Conservation (phyloP, 2,797 vertebrate genomes). For the Xiphorhynchus erythropygius region DNA sequence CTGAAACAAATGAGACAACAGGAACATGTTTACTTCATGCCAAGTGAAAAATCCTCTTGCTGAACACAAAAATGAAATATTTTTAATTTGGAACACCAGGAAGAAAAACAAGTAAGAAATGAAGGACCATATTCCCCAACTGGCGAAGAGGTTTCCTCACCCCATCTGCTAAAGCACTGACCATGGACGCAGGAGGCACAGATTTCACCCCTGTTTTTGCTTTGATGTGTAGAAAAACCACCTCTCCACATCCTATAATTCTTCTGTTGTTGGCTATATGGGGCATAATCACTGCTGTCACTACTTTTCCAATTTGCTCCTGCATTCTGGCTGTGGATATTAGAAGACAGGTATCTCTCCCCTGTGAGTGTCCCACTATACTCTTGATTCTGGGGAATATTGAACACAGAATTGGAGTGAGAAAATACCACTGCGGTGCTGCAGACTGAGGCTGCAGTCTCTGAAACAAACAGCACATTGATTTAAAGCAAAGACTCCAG, state of each 20-base stretch:
- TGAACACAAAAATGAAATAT: neutral
- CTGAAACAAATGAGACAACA: neutral
- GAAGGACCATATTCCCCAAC: neutral
- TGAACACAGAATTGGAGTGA: neutral
- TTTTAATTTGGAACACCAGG: neutral
- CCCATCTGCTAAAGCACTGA: neutral
- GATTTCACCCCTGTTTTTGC: neutral
- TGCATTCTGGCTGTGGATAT: neutral
- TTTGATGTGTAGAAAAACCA: neutral
- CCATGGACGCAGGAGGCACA: neutral
- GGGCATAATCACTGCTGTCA: neutral
- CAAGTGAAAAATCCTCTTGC: neutral
- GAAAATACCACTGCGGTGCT: neutral
- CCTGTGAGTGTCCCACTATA: rapidly evolving
- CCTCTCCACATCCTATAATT: neutral
- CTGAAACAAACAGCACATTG: neutral
- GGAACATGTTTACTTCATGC: neutral
- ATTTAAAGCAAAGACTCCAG: neutral
- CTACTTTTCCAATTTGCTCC: neutral
- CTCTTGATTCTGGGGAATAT: neutral
- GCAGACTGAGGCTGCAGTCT: neutral
- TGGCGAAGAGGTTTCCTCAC: neutral
- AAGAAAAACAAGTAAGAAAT: neutral
- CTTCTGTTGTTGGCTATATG: rapidly evolving
- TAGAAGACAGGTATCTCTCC: neutral